These are phyloP conservation scores for Drosophila rubida DNA, from an alignment of 2,888 invertebrate species.

Conservation along the genomic window DNA sequence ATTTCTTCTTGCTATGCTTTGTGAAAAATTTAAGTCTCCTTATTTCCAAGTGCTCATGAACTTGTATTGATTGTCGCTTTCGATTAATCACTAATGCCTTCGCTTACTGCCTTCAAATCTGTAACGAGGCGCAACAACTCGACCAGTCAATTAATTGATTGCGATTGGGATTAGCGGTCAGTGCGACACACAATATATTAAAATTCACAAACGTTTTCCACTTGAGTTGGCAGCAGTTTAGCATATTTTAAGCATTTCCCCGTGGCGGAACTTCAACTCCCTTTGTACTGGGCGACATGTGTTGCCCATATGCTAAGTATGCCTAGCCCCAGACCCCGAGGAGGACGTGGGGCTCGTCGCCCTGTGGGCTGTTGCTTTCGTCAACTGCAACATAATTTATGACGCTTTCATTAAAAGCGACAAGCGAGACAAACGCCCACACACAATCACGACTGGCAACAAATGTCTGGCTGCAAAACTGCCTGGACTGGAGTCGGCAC, in stretches of 20 bases:
- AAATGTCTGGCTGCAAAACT: slow-evolving; percentile 54
- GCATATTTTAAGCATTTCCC: slow-evolving; percentile 15
- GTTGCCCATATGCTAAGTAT: slow-evolving; percentile 68
- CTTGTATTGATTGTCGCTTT: neutral
- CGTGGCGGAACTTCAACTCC: slow-evolving; percentile 3
- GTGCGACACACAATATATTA: neutral
- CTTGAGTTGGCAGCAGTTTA: slow-evolving; percentile 35
- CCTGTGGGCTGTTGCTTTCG: slow-evolving; percentile 74
- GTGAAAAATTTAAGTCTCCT: too few species aligned
- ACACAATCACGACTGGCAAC: slow-evolving; percentile 62
- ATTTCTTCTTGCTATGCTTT: too few species aligned
- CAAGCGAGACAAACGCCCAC: slow-evolving; percentile 79
- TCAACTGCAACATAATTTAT: slow-evolving; percentile 83
- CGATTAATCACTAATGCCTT: neutral
- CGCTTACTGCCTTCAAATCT: neutral
- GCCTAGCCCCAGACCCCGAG: slow-evolving; percentile 25
- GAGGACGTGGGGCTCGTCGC: slow-evolving; percentile 1
- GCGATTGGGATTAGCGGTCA: slow-evolving; percentile 6
- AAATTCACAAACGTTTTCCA: slow-evolving; percentile 22
- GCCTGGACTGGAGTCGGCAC: too few species aligned
- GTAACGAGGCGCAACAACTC: neutral
- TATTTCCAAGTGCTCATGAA: too few species aligned
- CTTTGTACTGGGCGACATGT: slow-evolving; percentile 47
- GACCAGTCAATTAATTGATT: slow-evolving; percentile 1
- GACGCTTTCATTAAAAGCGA: slow-evolving; percentile 83